Conservation (phyloP, 2,113 vertebrate species). For the Seriola quinqueradiata region DNA sequence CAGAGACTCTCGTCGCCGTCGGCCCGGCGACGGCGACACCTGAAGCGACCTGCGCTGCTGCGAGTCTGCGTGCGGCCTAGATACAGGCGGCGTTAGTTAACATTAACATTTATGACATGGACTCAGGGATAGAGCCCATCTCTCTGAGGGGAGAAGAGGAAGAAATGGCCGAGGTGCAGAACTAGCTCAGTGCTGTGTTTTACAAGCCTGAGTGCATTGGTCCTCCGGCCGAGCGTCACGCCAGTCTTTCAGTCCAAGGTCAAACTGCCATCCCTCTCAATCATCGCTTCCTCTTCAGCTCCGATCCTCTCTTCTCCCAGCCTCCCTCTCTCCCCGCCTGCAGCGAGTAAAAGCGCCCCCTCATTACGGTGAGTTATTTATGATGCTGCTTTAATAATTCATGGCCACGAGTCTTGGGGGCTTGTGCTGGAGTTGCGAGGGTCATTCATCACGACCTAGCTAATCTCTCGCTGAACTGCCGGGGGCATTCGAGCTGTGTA, state of each 20-base stretch:
- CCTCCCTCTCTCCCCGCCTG: conserved; percentile 9
- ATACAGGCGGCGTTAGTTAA: conserved; percentile 29
- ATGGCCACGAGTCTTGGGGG: conserved; percentile 54
- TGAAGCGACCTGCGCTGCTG: conserved; percentile 38
- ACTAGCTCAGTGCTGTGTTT: conserved; percentile 14
- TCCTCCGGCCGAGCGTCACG: conserved; percentile 3
- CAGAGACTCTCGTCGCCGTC: conserved; percentile 10
- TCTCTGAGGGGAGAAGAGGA: not conserved
- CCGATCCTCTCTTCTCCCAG: not conserved
- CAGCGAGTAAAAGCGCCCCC: conserved; percentile 51
- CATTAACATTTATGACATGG: conserved; percentile 54
- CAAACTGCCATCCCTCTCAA: conserved; percentile 50
- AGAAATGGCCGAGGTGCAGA: conserved; percentile 9
- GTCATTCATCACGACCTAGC: conserved; percentile 70
- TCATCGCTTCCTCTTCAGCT: conserved; percentile 33
- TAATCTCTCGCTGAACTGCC: conserved; percentile 61
- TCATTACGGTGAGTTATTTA: conserved; percentile 76
- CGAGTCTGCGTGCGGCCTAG: conserved; percentile 38
- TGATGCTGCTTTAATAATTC: conserved; percentile 74
- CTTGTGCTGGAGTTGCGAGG: conserved; percentile 50
- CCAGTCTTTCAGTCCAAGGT: conserved; percentile 58
- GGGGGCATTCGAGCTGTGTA: conserved; percentile 35
- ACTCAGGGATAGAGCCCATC: not conserved
- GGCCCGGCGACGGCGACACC: conserved; percentile 35
- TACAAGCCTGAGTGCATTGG: not conserved